Evolutionary conservation across 2,113 vertebrate species (phyloP), one percentile per base, ranked within the genome.

Genomic region (Cinclus mexicanus): DNA sequence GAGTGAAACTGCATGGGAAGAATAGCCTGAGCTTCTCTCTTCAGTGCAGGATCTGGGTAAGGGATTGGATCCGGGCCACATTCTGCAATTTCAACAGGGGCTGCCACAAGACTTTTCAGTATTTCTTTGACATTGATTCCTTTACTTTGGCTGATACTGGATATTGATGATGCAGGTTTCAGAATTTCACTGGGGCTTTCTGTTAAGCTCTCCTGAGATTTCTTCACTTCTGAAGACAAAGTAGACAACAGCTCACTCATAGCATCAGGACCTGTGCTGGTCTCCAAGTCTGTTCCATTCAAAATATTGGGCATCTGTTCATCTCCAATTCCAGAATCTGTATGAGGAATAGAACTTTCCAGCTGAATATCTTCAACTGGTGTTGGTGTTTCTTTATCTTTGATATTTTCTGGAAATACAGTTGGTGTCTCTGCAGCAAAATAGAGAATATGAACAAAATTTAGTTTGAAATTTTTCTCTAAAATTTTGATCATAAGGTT

Each of bases 1-100:
- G 99, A 99, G 96, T 99, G 99, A 95, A 99, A 99, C 98, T 99
- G 99, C 99, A 99, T 98, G 52, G 99, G 99, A 86, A 99, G 98
- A 96, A 98, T 98, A 75, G 98, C 97, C 19, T 99, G 99, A 1
- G 99, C 97, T 96, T 99, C 98, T 95, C 98, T 99, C 97, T 99
- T 99, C 96, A 99, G 74, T 12, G 98, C 97, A 64, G 98, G 98
- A 84, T 99, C 99, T 49, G 99, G 98, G 95, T 99, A 99, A 22
- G 98, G 98, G 72, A 99, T 87, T 0, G 98, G 98, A 94, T 99
- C 99, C 1, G 98, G 98, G 16, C 99, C 98, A 60, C 98, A 98
- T 82, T 99, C 99, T 78, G 98, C 95, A 79, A 97, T 97, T 89
- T 99, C 99, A 72, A 99, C 96, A 5, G 99, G 99, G 21, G 99